Evolutionary conservation across 2,888 invertebrate species (phyloP), one percentile per base, ranked within the genome.

Genomic region (Xylocampa areola): DNA sequence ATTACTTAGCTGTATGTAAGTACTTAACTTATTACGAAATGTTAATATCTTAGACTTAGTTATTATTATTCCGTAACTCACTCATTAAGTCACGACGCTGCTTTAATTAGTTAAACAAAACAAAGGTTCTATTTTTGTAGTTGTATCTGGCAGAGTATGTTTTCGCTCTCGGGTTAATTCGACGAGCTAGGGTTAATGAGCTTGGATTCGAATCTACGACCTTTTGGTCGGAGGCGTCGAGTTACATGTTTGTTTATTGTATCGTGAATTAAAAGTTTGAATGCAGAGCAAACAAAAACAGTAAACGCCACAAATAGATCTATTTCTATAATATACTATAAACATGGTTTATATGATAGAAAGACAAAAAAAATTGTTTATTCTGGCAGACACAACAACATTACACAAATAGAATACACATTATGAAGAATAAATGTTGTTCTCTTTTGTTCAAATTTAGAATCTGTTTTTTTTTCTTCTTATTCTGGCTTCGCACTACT

Each of bases 21-120:
- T 35, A 58, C 41, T 65, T 57, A 21, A 49, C 39, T 49, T 25
- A 48, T 48, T 17, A 65, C 32, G 37, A 43, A 57, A 66, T 66
- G 30, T 23, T 23, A 67, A 67, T 58, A 2, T 23, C 11, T 32
- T 0, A 7, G n/a, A 8, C 13, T 17, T 14, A 39, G 33, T 50
- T 17, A 21, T 35, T 40, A 25, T 48, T 4, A 44, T 66, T 59
- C 1, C 3, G 35, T 23, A 35, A 14, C 57, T 44, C 6, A 13
- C 32, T 62, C n/a, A 37, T 37, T 51, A 30, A 16, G 45, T 43
- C 13, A 32, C 29, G 39, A 39, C 11, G 17, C 4, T 36, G 23
- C 21, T 39, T 37, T 19, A 29, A 60, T 54, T 53, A 27, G 8
- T 29, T 19, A 3, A 41, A 32, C 23, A 13, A 43, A 35, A 14